Conservation (phyloP, 2,888 invertebrate species). For the Drosophila gaucha region DNA sequence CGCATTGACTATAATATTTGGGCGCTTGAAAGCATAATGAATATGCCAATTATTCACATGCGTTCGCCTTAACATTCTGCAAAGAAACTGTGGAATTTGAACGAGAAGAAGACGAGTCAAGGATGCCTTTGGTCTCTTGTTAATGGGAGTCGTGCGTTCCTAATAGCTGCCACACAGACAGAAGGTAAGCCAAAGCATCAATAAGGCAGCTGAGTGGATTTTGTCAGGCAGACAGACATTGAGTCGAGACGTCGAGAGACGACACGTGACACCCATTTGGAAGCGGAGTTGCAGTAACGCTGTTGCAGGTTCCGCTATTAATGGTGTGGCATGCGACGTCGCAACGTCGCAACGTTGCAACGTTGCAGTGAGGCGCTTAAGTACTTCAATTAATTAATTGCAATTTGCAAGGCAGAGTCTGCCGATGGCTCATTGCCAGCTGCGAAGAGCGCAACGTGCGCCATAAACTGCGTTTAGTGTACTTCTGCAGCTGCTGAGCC, state of each 20-base stretch:
- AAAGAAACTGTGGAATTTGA: conserved; percentile 10
- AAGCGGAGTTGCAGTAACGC: conserved; percentile 21
- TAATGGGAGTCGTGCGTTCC: conserved; percentile 24
- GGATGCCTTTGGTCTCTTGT: conserved; percentile 26
- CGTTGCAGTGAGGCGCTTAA: conserved; percentile 46
- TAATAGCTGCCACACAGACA: conserved; percentile 38
- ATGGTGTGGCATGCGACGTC: too few relatives aligned
- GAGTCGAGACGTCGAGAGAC: conserved; percentile 32
- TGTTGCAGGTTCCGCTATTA: neutral
- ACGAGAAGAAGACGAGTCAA: conserved; percentile 13
- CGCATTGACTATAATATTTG: conserved; percentile 41
- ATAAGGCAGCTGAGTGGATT: conserved; percentile 48
- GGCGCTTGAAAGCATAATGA: conserved; percentile 22
- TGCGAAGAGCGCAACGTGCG: conserved; percentile 48
- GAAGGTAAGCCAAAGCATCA: conserved; percentile 44
- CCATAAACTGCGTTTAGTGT: conserved; percentile 69
- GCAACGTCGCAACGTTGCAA: too few relatives aligned
- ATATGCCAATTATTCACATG: conserved; percentile 27
- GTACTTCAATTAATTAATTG: conserved; percentile 79
- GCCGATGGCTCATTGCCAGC: conserved; percentile 60
- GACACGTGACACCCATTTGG: conserved; percentile 70
- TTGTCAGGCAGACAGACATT: conserved; percentile 9
- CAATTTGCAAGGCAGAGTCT: conserved; percentile 68
- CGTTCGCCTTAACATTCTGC: neutral
- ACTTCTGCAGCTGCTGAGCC: conserved; percentile 8